Base-by-base conservation (phyloP, 53 echinoderm and acorn worm genomes). In the Apostichopus leukothele region DNA sequence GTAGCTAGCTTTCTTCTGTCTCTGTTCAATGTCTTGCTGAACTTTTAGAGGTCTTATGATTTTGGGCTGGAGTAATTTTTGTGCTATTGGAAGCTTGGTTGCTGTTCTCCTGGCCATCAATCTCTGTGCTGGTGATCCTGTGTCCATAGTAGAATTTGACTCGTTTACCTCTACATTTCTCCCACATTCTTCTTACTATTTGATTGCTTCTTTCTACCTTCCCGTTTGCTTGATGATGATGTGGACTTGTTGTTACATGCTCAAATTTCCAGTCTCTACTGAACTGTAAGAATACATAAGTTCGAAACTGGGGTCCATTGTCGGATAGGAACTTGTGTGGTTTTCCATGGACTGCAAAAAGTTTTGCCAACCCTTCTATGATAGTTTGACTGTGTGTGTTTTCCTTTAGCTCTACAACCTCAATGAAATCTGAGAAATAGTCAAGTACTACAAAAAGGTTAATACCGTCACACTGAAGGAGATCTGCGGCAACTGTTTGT, bases 271-370 rank as follows among this genome's bases (percentile, higher is more conserved):
- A 83, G 13, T 83, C 83, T 7, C 18, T 83, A 59, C 83, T 83
- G 11, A 83, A 57, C 60, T 83, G 83, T 16, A 83, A 83, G 39
- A 86, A 86, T 66, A 2, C 86, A 86, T 73, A 51, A 50, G 73
- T 86, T 5, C 73, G 68, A 20, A 86, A 86, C 27, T 86, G 86
- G 50, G 86, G 86, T 86, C 86, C 86, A 73, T 68, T 86, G 86
- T 86, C 86, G 18, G 86, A 71, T 39, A 86, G 67, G 52, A 86
- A 50, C 86, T 67, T 73, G 5, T 67, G 51, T 86, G 67, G 86
- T 86, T 86, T 66, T 66, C 50, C 86, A 86, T 86, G 86, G 39
- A 20, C 86, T 84, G 85, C 19, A 59, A 84, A 84, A 18, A 60
- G 66, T 27, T 60, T 84, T 19, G 85, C 85, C 23, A 67, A 25